Conservation (phyloP, 2,888 invertebrate genomes). For the Pherbina coryleti region DNA sequence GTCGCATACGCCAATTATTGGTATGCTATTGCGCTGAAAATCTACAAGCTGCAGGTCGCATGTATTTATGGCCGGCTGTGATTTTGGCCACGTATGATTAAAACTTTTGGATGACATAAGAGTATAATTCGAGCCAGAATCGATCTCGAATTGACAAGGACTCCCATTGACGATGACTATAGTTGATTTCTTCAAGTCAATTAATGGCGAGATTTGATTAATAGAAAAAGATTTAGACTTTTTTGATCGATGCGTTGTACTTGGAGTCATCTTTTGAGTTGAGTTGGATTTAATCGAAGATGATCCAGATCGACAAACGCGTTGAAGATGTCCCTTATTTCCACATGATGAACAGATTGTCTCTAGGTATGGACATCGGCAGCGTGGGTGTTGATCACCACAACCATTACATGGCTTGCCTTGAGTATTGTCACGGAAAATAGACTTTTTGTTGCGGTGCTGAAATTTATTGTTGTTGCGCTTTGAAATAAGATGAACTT, state of each 20-base stretch:
- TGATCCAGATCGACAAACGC: no score
- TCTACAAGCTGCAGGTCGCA: slow-evolving; percentile 17
- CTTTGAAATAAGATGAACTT: no score
- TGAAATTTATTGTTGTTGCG: no score
- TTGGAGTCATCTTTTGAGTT: not conserved
- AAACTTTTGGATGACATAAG: no score
- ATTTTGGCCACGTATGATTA: no score
- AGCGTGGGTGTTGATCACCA: slow-evolving; percentile 30
- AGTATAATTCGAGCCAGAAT: slow-evolving; percentile 38
- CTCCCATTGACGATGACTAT: no score
- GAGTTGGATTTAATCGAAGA: slow-evolving; percentile 8
- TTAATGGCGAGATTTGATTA: not conserved
- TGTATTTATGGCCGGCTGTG: not conserved
- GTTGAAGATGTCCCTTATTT: slow-evolving; percentile 41
- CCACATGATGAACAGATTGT: slow-evolving; percentile 37
- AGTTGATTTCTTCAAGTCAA: not conserved
- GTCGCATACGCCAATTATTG: slow-evolving; percentile 31
- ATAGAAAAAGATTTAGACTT: not conserved
- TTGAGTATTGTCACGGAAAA: no score
- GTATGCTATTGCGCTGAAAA: slow-evolving; percentile 35
- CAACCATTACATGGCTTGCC: slow-evolving; percentile 36
- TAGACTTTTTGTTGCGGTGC: no score
- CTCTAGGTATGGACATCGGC: slow-evolving; percentile 33
- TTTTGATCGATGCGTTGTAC: not conserved
- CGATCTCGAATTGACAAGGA: slow-evolving; percentile 40